Conservation (phyloP, 2,113 vertebrate genomes). For the Hemibagrus wyckioides region DNA sequence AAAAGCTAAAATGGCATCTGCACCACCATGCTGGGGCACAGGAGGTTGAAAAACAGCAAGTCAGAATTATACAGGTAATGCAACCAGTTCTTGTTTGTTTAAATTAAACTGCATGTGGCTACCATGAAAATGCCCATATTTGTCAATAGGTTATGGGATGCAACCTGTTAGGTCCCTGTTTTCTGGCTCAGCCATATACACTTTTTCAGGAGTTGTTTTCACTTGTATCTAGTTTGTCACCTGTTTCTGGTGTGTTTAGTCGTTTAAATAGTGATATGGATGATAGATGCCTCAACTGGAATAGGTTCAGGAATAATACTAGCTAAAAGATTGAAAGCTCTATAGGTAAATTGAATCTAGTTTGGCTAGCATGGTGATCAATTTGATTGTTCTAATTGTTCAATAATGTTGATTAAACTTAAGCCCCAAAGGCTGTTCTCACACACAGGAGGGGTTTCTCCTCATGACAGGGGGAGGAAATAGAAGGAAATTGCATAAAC, state of each 20-base stretch:
- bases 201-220: neutral
- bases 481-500: too few relatives aligned
- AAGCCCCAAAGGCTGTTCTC: too few relatives aligned
- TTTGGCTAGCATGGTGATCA: neutral
- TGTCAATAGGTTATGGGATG: neutral
- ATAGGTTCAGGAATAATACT: neutral
- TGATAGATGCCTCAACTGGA: neutral
- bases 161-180: neutral
- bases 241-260: neutral
- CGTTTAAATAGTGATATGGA: neutral
- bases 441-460: too few relatives aligned
- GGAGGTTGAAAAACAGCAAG: slow-evolving; percentile 58
- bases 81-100: neutral
- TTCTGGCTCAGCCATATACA: neutral
- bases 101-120: neutral
- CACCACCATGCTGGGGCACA: slow-evolving; percentile 56
- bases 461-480: too few relatives aligned
- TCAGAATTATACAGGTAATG: slow-evolving; percentile 66
- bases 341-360: too few relatives aligned
- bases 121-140: neutral
- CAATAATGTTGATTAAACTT: too few relatives aligned
- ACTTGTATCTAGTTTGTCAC: neutral
- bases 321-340: too few relatives aligned
- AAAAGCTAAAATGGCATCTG: slow-evolving; percentile 72
- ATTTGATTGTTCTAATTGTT: neutral